Percentiles rank a stretch among this genome's conserved stretches.
Conservation (phyloP, 1,140 invertebrate species). For the roundworm (Caenorhabditis elegans) region DNA sequence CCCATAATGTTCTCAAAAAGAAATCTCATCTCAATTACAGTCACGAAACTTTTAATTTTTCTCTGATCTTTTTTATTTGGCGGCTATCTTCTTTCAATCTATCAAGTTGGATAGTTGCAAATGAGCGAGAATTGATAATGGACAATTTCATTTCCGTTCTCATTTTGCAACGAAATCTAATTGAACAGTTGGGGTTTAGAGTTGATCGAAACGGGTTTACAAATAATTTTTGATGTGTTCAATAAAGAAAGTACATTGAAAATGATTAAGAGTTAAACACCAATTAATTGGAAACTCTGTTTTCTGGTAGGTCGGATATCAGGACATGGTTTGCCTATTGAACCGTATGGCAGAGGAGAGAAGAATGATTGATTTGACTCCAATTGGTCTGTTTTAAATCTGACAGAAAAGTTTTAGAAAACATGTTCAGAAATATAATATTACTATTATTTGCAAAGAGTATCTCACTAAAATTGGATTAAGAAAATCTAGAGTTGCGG, state of each 20-base stretch:
- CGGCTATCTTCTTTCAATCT: neutral
- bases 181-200: constrained; percentile 9
- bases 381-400: too few species aligned
- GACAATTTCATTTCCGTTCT: neutral
- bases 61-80: neutral
- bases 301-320: too few species aligned
- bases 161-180: constrained; percentile 10
- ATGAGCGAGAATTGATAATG: constrained; percentile 10
- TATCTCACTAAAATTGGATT: too few species aligned
- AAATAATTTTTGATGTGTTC: neutral
- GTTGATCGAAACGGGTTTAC: neutral
- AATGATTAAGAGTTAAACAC: too few species aligned
- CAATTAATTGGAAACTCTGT: too few species aligned
- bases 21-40: neutral
- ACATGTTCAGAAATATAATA: too few species aligned
- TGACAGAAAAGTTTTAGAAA: too few species aligned
- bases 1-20: neutral
- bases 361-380: too few species aligned
- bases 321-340: too few species aligned
- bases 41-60: neutral
- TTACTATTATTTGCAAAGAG: too few species aligned
- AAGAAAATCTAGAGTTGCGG: too few species aligned
- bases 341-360: too few species aligned
- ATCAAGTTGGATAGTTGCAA: neutral
- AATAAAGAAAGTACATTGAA: neutral